Percentiles rank a stretch among this genome's conserved stretches.
Conservation (phyloP, 2,113 vertebrate species). For the Leucopsar rothschildi region DNA sequence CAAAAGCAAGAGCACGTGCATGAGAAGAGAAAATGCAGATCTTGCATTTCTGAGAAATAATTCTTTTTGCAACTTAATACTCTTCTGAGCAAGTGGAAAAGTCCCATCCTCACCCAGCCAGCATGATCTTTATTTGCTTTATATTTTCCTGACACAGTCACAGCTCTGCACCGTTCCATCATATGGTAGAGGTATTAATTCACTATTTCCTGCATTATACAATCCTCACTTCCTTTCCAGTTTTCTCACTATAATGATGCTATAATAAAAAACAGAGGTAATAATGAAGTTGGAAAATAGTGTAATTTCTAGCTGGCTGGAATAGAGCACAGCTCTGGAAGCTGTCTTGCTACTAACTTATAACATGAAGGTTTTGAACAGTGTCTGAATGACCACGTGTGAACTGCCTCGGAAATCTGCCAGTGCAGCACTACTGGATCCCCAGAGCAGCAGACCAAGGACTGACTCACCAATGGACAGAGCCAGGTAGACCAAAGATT, state of each 20-base stretch:
- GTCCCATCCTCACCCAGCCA: neutral
- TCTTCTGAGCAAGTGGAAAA: neutral
- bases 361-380: neutral
- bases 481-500: neutral
- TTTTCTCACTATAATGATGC: conserved; percentile 58
- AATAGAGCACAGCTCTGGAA: conserved; percentile 2
- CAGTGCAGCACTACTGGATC: neutral
- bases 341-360: neutral
- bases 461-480: neutral
- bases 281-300: conserved; percentile 51
- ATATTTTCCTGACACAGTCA: conserved; percentile 4
- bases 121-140: neutral
- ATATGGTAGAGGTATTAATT: conserved; percentile 49
- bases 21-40: neutral
- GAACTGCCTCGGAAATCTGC: neutral
- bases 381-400: neutral
- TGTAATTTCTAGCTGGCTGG: conserved; percentile 39
- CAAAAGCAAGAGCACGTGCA: neutral
- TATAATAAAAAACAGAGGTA: conserved; percentile 60
- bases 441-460: neutral
- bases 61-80: neutral
- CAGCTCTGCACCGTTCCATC: conserved; percentile 10
- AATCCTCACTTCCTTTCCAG: conserved; percentile 53
- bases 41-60: neutral
- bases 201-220: conserved; percentile 58